Conservation (phyloP, 2,797 vertebrate genomes). For the Glossophaga mutica region DNA sequence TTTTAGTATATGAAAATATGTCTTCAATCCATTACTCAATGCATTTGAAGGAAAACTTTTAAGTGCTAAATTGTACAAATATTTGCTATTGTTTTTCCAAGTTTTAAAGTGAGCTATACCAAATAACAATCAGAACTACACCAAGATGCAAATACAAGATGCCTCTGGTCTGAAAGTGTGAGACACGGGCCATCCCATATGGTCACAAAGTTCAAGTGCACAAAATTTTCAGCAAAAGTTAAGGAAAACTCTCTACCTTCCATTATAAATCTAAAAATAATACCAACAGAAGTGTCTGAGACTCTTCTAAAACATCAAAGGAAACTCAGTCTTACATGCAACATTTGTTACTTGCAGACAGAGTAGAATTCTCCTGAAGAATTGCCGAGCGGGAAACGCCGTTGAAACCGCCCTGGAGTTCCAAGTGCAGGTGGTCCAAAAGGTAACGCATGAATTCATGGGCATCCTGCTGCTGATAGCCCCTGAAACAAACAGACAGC, state of each 20-base stretch:
- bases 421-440: slow-evolving; percentile 96
- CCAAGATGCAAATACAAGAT: not conserved
- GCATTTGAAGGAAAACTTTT: not conserved
- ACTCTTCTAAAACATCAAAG: not conserved
- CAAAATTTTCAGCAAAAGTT: not conserved
- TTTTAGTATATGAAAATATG: slow-evolving; percentile 9
- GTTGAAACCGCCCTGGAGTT: slow-evolving; percentile 93
- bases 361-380: slow-evolving; percentile 85
- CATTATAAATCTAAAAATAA: not conserved
- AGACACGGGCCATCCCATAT: not conserved
- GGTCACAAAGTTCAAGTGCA: not conserved
- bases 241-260: not conserved
- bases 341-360: slow-evolving; percentile 89
- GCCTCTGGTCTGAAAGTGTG: not conserved
- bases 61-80: not conserved
- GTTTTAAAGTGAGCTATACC: slow-evolving; percentile 28
- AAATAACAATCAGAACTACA: not conserved
- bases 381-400: slow-evolving; percentile 86
- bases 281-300: not conserved
- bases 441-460: slow-evolving; percentile 99
- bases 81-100: not conserved
- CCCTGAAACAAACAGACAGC: slow-evolving; percentile 79
- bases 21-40: not conserved
- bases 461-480: slow-evolving; percentile 98
- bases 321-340: slow-evolving; percentile 88